Conservation (phyloP, 2,888 invertebrate species). For the Idaea biselata region DNA sequence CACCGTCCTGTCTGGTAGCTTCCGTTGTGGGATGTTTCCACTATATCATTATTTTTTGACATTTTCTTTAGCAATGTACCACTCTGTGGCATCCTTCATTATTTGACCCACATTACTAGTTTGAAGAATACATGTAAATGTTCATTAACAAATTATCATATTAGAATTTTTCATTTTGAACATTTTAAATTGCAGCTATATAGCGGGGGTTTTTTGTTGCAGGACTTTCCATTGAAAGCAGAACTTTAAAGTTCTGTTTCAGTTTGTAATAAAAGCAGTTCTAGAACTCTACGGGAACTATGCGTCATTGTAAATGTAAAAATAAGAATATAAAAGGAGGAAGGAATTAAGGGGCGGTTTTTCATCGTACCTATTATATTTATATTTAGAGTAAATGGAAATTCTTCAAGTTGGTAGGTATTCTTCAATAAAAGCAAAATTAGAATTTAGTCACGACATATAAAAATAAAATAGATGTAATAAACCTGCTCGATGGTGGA, state of each 20-base stretch:
- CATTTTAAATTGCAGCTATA: too few relatives aligned
- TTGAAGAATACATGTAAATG: not conserved
- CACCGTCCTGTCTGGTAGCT: not conserved
- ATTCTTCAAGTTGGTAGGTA: constrained; percentile 14
- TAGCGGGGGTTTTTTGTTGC: too few relatives aligned
- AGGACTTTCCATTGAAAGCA: too few relatives aligned
- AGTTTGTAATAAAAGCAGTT: too few relatives aligned
- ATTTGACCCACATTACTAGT: not conserved
- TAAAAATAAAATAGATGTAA: constrained; percentile 40
- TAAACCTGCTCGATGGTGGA: constrained; percentile 30
- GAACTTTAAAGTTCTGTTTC: too few relatives aligned
- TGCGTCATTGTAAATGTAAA: too few relatives aligned
- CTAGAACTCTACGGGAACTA: too few relatives aligned
- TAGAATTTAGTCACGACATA: constrained; percentile 35
- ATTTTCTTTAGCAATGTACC: not conserved
- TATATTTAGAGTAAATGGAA: constrained; percentile 13
- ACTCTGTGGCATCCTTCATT: not conserved
- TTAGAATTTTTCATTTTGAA: not conserved
- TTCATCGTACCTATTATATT: constrained; percentile 11
- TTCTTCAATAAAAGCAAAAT: constrained; percentile 18
- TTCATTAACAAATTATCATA: not conserved
- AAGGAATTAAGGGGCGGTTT: constrained; percentile 6
- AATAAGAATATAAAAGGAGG: not conserved
- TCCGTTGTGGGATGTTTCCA: not conserved
- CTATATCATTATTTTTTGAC: not conserved